These are phyloP conservation scores for Solenopsis fugax DNA, from an alignment of 1,140 invertebrate species.

Conservation along the genomic window DNA sequence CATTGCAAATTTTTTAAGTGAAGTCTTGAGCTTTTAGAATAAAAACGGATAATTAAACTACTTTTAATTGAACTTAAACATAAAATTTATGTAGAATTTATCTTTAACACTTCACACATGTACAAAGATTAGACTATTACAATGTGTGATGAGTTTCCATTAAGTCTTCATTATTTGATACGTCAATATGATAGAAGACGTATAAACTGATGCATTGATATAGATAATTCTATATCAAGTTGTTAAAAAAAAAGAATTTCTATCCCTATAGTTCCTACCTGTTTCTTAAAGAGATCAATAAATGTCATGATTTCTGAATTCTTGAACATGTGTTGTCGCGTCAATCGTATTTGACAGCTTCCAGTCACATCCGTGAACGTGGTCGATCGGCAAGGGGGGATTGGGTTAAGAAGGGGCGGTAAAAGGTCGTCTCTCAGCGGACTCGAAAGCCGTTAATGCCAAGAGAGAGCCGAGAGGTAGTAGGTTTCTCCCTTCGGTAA, in stretches of 20 bases:
- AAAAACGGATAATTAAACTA: background rate
- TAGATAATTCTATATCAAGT: background rate
- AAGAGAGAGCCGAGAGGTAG: conserved; percentile 74
- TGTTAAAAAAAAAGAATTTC: background rate
- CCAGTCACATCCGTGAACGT: background rate
- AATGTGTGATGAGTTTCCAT: background rate
- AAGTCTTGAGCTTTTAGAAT: background rate
- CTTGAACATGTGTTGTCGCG: background rate
- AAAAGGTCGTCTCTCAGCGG: conserved; percentile 83
- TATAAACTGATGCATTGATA: background rate
- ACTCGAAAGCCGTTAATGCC: conserved; percentile 84
- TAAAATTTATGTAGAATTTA: background rate
- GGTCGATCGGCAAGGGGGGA: background rate
- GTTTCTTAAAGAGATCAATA: background rate
- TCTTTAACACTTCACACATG: background rate
- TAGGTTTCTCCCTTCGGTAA: conserved; percentile 81
- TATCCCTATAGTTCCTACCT: background rate
- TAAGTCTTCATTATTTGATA: background rate
- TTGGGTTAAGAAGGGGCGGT: conserved; percentile 63
- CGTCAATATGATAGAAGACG: background rate
- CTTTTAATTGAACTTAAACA: background rate
- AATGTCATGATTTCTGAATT: conserved; percentile 17
- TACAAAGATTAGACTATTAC: background rate
- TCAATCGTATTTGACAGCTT: conserved; percentile 9
- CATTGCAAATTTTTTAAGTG: background rate